Conservation (phyloP, 2,797 vertebrate genomes). For the Oreochromis grahami region DNA sequence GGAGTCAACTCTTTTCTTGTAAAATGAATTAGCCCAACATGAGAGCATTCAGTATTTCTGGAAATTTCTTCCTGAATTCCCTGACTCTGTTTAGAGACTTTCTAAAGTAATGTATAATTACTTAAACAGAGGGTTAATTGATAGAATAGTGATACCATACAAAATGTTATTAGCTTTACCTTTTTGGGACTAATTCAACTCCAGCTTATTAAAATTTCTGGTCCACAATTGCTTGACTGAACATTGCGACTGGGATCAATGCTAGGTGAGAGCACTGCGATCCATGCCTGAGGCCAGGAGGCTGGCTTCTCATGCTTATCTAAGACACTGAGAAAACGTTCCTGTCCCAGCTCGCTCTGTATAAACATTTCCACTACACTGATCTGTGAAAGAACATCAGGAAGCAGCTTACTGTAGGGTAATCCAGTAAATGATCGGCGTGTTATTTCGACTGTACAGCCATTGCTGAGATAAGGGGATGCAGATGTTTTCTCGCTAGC, state of each 20-base stretch:
- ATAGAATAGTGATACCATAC: background rate
- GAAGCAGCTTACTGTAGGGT: constrained; percentile 54
- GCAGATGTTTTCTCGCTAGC: constrained; percentile 66
- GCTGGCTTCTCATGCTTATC: constrained; percentile 49
- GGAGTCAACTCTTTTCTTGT: constrained; percentile 18
- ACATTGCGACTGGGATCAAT: constrained; percentile 22
- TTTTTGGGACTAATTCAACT: constrained; percentile 28
- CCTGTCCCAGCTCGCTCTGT: constrained; percentile 28
- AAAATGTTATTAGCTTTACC: background rate
- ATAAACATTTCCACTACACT: constrained; percentile 61
- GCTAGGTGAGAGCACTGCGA: constrained; percentile 15
- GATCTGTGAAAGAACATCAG: constrained; percentile 64
- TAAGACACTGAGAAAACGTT: constrained; percentile 40
- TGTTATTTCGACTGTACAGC: constrained; percentile 56
- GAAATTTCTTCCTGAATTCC: constrained; percentile 35
- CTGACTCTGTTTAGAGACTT: constrained; percentile 15
- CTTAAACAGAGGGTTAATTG: constrained; percentile 1
- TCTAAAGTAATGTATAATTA: background rate
- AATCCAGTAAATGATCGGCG: constrained; percentile 65
- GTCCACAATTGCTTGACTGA: constrained; percentile 9
- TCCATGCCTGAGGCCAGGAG: constrained; percentile 8
- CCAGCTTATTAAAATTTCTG: background rate
- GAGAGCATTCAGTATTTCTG: constrained; percentile 38
- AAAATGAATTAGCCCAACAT: constrained; percentile 45
- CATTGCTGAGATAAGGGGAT: constrained; percentile 63